These are phyloP conservation scores for Tolmerus cingulatus DNA, from an alignment of 2,888 invertebrate genomes.

Conservation along the genomic window DNA sequence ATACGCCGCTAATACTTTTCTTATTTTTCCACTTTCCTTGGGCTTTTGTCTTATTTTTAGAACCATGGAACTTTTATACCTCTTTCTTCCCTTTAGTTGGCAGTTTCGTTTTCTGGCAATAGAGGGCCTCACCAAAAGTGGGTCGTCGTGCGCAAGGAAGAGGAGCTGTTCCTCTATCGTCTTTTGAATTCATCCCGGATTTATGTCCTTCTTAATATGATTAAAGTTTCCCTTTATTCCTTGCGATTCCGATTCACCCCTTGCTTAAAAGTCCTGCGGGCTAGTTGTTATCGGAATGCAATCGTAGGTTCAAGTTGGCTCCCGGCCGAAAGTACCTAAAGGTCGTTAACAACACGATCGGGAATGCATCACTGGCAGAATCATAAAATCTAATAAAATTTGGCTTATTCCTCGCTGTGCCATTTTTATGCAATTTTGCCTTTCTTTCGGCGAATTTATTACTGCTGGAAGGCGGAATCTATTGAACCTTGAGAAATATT, in stretches of 20 bases:
- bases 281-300: neutral
- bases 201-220: conserved; percentile 25
- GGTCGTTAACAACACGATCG: neutral
- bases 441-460: neutral
- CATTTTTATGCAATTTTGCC: neutral
- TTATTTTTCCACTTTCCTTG: neutral
- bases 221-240: neutral
- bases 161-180: neutral
- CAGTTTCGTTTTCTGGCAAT: neutral
- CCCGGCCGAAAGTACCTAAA: neutral
- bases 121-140: neutral
- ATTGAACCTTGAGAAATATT: neutral
- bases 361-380: neutral
- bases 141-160: neutral
- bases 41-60: neutral
- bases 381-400: neutral
- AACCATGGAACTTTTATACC: neutral
- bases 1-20: neutral
- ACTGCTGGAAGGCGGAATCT: neutral
- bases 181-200: neutral
- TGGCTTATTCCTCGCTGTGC: neutral
- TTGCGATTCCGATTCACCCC: neutral
- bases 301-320: neutral
- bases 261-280: neutral
- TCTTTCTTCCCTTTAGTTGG: neutral